Evolutionary conservation across 2,888 invertebrate species (phyloP).

Genomic region (Lithophane ornitopus): DNA sequence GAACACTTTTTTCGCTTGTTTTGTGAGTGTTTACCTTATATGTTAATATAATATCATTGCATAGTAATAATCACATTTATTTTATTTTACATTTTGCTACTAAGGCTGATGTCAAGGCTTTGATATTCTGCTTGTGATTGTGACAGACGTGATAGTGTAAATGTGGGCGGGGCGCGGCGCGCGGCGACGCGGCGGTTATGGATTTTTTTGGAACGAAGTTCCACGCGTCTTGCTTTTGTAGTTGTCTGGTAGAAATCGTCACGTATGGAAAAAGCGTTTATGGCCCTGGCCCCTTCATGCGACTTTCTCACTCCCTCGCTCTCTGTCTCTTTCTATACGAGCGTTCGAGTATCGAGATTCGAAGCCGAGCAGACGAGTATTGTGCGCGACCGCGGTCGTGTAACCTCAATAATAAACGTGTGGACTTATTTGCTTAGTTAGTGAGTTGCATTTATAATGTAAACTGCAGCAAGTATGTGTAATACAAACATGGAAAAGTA

Average conservation of each 20-base stretch:
- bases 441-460: not conserved
- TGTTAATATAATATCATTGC: no score
- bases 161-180: no score
- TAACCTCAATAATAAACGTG: not conserved
- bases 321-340: not conserved
- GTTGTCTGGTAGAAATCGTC: not conserved
- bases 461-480: not conserved
- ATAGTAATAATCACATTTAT: no score
- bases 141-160: no score
- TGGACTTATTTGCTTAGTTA: not conserved
- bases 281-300: not conserved
- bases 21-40: no score
- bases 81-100: no score
- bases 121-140: no score
- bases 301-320: no score
- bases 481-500: not conserved
- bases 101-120: no score
- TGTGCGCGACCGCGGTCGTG: not conserved
- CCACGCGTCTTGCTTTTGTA: not conserved
- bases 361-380: not conserved
- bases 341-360: not conserved
- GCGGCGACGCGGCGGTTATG: not conserved
- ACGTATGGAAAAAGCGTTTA: not conserved
- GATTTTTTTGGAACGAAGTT: not conserved
- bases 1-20: no score